Evolutionary conservation across 2,888 invertebrate species (phyloP), one percentile per base, ranked within the genome.

Genomic region (Coenonympha glycerion): DNA sequence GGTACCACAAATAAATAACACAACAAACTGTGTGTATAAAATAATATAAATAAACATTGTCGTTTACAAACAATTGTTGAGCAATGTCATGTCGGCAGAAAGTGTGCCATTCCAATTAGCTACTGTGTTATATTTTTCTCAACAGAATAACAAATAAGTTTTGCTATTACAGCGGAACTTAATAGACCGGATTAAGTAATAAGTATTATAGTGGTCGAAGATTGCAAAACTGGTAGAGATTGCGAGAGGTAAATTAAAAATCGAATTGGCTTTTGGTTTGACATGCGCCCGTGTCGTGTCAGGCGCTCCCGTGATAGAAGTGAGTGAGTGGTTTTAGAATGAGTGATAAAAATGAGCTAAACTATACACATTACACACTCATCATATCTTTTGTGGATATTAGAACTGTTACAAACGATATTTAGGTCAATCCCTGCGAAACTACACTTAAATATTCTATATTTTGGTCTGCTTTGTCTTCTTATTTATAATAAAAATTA

Each of bases 91-190:
- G 45, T 77, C 64, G 60, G 59, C 59, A 62, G 76, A 70, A 67
- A 73, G 67, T 77, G 71, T 80, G 69, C 69, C 74, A 69, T 77
- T 79, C 74, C 79, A 82, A 83, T 82, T 81, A 81, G 67, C 54
- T 54, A 47, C 55, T 55, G 55, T 54, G 49, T 53, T 55, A 50
- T 55, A 49, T 57, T 60, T 53, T 57, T 58, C 58, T 53, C 40
- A 55, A 56, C 48, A 52, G 54, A 55, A 60, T 56, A 61, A 61
- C 60, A 60, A 61, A 62, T 58, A 61, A 56, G 56, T 57, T 63
- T 55, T 57, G 56, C 47, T 49, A 58, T 58, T 55, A 58, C 58
- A 58, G 54, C 56, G 52, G 53, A 57, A 58, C 56, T 58, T 58
- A 62, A 61, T 60, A 58, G 63, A 56, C 45, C 68, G 76, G 80